Percentiles rank a stretch among this genome's conserved stretches.
These are phyloP conservation scores for Apostichopus parvimensis DNA, from an alignment of 35 echinoderm and acorn worm species.

Conservation along the genomic window DNA sequence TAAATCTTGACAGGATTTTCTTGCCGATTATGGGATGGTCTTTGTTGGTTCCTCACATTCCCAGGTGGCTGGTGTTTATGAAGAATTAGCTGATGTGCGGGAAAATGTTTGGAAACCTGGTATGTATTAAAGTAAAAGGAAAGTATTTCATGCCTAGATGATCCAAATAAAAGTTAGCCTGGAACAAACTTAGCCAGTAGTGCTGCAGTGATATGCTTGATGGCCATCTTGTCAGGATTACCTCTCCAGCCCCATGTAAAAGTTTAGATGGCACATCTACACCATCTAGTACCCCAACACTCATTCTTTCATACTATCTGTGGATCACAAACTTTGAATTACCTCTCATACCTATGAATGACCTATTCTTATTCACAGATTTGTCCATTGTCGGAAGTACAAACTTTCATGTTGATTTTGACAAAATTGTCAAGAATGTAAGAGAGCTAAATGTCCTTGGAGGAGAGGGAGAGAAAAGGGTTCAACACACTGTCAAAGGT, in stretches of 20 bases:
- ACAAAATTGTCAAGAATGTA: slow-evolving; percentile 78
- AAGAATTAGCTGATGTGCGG: slow-evolving; percentile 56
- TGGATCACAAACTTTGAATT: too few species aligned
- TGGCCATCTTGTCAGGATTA: too few species aligned
- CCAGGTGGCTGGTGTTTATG: slow-evolving; percentile 63
- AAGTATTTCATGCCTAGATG: too few species aligned
- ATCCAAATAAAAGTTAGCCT: too few species aligned
- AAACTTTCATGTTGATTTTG: slow-evolving; percentile 73
- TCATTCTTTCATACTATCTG: too few species aligned
- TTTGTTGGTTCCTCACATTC: slow-evolving; percentile 70
- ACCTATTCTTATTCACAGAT: neutral
- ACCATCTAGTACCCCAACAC: too few species aligned
- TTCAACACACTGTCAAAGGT: slow-evolving; percentile 77
- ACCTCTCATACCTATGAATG: too few species aligned
- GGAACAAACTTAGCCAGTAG: neutral
- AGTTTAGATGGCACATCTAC: too few species aligned
- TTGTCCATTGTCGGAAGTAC: neutral
- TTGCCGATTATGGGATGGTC: slow-evolving; percentile 93
- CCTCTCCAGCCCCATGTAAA: too few species aligned
- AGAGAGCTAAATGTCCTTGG: slow-evolving; percentile 86
- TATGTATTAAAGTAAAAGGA: neutral
- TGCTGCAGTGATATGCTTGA: neutral
- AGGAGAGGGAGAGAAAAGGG: slow-evolving; percentile 83
- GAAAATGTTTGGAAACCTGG: slow-evolving; percentile 82
- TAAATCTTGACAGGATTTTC: slow-evolving; percentile 73